A percentile compares a stretch with the other conserved stretches of the same genome.
Evolutionary conservation across 2,888 invertebrate species (phyloP).

Genomic region (Eristalis pertinax): DNA sequence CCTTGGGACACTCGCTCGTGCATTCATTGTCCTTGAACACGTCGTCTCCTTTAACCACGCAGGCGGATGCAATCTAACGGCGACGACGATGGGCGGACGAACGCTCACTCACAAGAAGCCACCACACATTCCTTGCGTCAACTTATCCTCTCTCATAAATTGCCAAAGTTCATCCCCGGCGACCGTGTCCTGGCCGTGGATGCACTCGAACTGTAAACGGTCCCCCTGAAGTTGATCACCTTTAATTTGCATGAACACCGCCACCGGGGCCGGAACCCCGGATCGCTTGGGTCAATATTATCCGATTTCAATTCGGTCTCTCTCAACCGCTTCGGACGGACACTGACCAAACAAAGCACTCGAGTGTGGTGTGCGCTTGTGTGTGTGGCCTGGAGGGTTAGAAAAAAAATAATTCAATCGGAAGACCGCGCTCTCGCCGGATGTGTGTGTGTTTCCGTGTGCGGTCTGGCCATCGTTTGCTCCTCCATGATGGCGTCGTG

Average conservation of each 20-base stretch:
- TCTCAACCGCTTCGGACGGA: constrained; percentile 1
- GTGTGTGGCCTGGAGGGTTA: constrained; percentile 15
- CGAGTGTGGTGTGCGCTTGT: constrained; percentile 15
- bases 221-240: constrained; percentile 43
- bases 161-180: constrained; percentile 36
- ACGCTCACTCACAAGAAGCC: constrained; percentile 13
- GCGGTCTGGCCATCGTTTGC: not conserved
- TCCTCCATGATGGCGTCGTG: not conserved
- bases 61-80: not conserved
- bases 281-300: constrained; percentile 57
- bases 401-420: constrained; percentile 62
- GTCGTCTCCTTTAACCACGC: constrained; percentile 24
- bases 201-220: not conserved
- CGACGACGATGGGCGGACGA: too few species aligned
- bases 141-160: constrained; percentile 45
- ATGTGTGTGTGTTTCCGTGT: constrained; percentile 11
- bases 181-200: constrained; percentile 37
- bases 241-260: constrained; percentile 51
- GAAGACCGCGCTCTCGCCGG: constrained; percentile 27
- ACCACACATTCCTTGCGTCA: constrained; percentile 24
- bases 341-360: constrained; percentile 25
- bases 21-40: constrained; percentile 56
- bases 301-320: constrained; percentile 48
- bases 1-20: constrained; percentile 4
- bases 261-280: not conserved